Base-by-base conservation (phyloP, 2,113 vertebrate species). In the Boulengeromyrus knoepffleri region DNA sequence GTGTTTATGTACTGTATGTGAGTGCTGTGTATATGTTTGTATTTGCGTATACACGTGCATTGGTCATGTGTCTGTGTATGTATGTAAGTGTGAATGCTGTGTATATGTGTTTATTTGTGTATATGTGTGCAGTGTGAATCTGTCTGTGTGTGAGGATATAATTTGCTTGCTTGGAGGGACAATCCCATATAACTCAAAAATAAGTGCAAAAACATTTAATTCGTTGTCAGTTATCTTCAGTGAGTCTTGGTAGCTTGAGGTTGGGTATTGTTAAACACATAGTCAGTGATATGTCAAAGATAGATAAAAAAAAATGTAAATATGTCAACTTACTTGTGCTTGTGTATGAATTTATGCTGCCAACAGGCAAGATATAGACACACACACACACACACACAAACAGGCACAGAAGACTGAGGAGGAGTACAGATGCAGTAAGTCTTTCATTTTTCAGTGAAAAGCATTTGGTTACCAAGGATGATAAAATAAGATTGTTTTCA, bases 1-100 rank as follows among this genome's bases (percentile, higher is more conserved):
- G 5, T 88, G 70, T 88, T 86, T 88, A 88, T 90, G 77, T 90
- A 19, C 85, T 90, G 77, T 90, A 19, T 87, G 74, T 91, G 53
- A 88, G 2, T 39, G 24, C n/a, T 52, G 70, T 87, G 88, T 89
- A 84, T 45, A 70, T 88, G 24, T 12, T 42, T 36, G 42, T 24
- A 8, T 85, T 87, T 90, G 90, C 42, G 50, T 88, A 15, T 24
- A 58, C 1, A 2, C 21, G 15, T 85, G 45, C 19, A 49, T 50
- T 47, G 46, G 24, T 42, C 3, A 53, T 10, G 1, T 36, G 49
- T 31, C 9, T 53, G 21, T 53, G 17, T 53, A 13, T 53, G 42
- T 19, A 56, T 53, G 19, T 87, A 21, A 46, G 5, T 46, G 45
- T 85, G 2, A 47, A 42, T 42, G 36, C 62, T 85, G 46, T 49